Percentiles rank a stretch among this genome's conserved stretches.
Conservation (phyloP, 2,113 vertebrate genomes). For the Oxygymnocypris stewartii region DNA sequence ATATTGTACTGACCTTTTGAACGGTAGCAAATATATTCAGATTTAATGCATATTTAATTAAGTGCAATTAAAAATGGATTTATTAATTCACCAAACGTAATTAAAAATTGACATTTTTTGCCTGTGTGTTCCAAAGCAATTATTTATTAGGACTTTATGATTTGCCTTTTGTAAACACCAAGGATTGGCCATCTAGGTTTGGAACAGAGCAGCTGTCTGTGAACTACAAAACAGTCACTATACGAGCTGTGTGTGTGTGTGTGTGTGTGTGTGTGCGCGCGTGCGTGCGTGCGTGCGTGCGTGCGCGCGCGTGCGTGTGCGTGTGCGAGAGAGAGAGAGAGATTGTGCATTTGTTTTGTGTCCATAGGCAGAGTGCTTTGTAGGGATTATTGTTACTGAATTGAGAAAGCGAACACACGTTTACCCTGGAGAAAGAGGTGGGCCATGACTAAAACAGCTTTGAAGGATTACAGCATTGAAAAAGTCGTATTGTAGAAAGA, state of each 20-base stretch:
- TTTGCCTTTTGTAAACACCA: slow-evolving; percentile 3
- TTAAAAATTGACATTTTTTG: neutral
- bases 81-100: neutral
- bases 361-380: slow-evolving; percentile 1
- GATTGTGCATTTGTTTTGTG: slow-evolving; percentile 17
- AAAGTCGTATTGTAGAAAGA: slow-evolving; percentile 60
- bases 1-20: no score
- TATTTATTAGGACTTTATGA: neutral
- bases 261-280: no score
- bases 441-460: slow-evolving; percentile 36
- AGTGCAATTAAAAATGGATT: neutral
- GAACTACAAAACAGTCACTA: neutral
- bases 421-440: slow-evolving; percentile 27
- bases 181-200: neutral
- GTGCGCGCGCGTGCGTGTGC: neutral
- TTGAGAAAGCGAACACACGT: neutral
- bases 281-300: no score
- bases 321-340: slow-evolving; percentile 2
- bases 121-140: neutral
- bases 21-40: no score
- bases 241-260: neutral
- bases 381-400: slow-evolving; percentile 4
- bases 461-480: slow-evolving; percentile 58
- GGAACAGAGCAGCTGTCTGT: neutral
- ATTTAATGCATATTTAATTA: neutral